These are phyloP conservation scores for Halcyon senegalensis DNA, from an alignment of 2,113 vertebrate species.

Conservation along the genomic window DNA sequence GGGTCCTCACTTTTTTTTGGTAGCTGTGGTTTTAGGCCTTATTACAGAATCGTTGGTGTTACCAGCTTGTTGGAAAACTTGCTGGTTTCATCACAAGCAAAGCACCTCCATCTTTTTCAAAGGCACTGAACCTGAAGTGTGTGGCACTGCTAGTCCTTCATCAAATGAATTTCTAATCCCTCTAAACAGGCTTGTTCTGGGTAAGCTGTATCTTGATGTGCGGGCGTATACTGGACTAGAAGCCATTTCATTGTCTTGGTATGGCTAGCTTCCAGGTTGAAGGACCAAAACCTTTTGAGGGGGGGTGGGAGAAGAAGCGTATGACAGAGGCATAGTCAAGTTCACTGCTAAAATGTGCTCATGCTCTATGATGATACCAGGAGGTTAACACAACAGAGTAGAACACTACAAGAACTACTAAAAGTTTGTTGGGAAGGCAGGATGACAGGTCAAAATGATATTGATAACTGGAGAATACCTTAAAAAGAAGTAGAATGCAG, in stretches of 20 bases:
- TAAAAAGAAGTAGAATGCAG: neutral
- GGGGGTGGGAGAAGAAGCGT: neutral
- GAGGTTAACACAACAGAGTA: neutral
- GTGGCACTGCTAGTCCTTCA: conserved; percentile 10
- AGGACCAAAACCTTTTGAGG: neutral
- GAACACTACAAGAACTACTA: neutral
- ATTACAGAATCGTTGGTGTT: neutral
- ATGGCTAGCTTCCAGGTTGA: conserved; percentile 32
- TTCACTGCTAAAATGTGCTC: neutral
- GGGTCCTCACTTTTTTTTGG: neutral
- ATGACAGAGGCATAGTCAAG: neutral
- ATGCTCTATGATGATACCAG: neutral
- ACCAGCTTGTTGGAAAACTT: neutral
- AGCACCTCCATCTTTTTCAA: conserved; percentile 1
- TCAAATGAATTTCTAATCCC: conserved; percentile 18
- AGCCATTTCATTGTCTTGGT: conserved; percentile 7
- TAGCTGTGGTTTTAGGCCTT: neutral
- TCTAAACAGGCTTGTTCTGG: conserved; percentile 15
- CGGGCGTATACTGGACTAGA: conserved; percentile 19
- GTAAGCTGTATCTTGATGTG: neutral
- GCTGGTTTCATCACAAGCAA: neutral
- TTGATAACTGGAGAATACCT: neutral
- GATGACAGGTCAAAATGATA: neutral
- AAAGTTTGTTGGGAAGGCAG: neutral
- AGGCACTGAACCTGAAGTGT: neutral